Evolutionary conservation across 2,888 invertebrate species (phyloP), one percentile per base, ranked within the genome.

Genomic region (Apamea sordens): DNA sequence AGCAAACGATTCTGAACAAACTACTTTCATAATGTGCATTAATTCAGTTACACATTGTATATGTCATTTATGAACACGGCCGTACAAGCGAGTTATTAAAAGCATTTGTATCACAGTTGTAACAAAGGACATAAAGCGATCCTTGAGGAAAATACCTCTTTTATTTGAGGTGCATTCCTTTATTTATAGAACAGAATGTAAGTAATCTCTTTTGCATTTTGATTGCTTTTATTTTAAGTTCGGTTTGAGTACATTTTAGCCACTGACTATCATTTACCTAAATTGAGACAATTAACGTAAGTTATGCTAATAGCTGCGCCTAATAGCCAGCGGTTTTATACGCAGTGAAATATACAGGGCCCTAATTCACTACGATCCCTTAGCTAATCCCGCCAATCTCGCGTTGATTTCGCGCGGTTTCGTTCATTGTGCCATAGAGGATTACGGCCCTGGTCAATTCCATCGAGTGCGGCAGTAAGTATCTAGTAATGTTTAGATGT

Each of bases 151-250:
- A 53, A 61, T 56, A 65, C 21, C 21, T 13, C 44, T 53, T 56
- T 63, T 73, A 44, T 85, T 82, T 63, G 53, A 59, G 18, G 1
- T 50, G 13, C 28, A 64, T 64, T 85, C 15, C 15, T 63, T 67
- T 73, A 53, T 70, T 61, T 71, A 50, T 56, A 83, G 32, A 63
- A 63, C 32, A 21, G 32, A 83, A 56, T 50, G 11, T 28, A 15
- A 61, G 11, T 28, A 15, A 61, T 64, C 21, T 69, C 47, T 41
- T 59, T 53, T 47, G 59, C 24, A 28, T n/a, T 68, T 63, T 18
- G 11, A 41, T 61, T 36, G 36, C 5, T 44, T 59, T 82, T 67
- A 10, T 76, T 75, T 53, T 24, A 28, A 13, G 36, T 2, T 44
- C 32, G 8, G 63, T 28, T n/a, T 7, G 1, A 13, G 18, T 21